These are phyloP conservation scores for Crenichthys baileyi DNA, from an alignment of 2,797 vertebrate species.

Conservation along the genomic window DNA sequence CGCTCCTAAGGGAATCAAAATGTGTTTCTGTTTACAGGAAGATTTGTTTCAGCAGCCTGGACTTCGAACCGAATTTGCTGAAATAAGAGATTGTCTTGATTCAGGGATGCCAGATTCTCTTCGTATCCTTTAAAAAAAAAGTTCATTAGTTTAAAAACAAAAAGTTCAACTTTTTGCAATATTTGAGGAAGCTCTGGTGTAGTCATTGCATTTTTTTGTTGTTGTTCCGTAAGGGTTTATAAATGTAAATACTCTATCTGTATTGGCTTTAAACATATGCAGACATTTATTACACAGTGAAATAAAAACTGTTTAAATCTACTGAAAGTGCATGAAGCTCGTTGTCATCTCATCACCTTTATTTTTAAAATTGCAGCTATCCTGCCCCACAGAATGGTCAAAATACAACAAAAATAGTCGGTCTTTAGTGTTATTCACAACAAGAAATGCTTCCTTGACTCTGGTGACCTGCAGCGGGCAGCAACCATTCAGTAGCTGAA, in stretches of 20 bases:
- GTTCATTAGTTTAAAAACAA: neutral
- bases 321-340: neutral
- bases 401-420: neutral
- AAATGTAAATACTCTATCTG: neutral
- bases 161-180: neutral
- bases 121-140: slow-evolving; percentile 86
- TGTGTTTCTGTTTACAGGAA: slow-evolving; percentile 83
- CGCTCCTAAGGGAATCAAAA: neutral
- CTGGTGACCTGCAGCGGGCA: slow-evolving; percentile 82
- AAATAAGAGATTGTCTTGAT: slow-evolving; percentile 94
- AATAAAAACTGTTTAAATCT: neutral
- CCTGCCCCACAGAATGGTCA: neutral
- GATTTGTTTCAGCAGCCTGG: slow-evolving; percentile 98
- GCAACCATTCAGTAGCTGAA: slow-evolving; percentile 95
- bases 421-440: slow-evolving; percentile 1
- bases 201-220: neutral
- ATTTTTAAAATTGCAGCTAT: neutral
- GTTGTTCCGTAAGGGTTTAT: neutral
- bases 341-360: neutral
- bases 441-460: slow-evolving; percentile 60
- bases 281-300: neutral
- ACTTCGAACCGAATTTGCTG: slow-evolving; percentile 90
- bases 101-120: slow-evolving; percentile 89
- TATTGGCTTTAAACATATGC: neutral
- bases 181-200: neutral